A percentile compares a stretch with the other conserved stretches of the same genome.
Conservation (phyloP, 2,113 vertebrate species). For the Aphyosemion australe region DNA sequence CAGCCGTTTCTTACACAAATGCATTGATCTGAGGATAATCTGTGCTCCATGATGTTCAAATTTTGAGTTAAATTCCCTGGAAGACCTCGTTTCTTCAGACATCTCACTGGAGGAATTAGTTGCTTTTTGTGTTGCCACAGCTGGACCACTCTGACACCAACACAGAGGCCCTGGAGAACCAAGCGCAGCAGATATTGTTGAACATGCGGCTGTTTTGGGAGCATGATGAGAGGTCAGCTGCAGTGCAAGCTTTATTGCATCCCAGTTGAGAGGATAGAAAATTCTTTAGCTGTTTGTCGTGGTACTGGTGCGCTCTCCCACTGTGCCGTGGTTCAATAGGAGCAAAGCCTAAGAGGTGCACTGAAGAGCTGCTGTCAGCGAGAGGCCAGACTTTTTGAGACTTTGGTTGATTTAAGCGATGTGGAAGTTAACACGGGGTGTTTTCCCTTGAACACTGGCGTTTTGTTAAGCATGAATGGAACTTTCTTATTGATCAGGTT, state of each 20-base stretch:
- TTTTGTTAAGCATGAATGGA: constrained; percentile 23
- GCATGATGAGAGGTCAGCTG: constrained; percentile 45
- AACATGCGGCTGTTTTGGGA: constrained; percentile 33
- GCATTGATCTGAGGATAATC: background rate
- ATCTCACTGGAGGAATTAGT: constrained; percentile 48
- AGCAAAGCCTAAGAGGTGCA: constrained; percentile 17
- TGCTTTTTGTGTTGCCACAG: constrained; percentile 37
- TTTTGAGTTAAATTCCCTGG: constrained; percentile 28
- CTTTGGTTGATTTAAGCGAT: constrained; percentile 12
- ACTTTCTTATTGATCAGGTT: constrained; percentile 22
- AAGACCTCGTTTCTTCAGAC: constrained; percentile 30
- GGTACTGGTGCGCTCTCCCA: constrained; percentile 5
- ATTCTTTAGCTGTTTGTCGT: constrained; percentile 21
- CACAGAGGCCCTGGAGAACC: constrained; percentile 22
- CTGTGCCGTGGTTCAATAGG: constrained; percentile 4
- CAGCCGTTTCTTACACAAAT: background rate
- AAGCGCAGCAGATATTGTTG: constrained; percentile 13
- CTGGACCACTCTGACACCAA: constrained; percentile 48
- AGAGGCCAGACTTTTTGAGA: constrained; percentile 5
- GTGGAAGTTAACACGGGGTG: constrained; percentile 17
- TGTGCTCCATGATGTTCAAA: constrained; percentile 14
- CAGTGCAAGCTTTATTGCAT: constrained; percentile 37
- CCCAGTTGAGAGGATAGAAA: constrained; percentile 22
- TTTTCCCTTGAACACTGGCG: constrained; percentile 7
- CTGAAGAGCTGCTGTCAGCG: constrained; percentile 12